Conservation (phyloP, 2,113 vertebrate species). For the Zeus faber region DNA sequence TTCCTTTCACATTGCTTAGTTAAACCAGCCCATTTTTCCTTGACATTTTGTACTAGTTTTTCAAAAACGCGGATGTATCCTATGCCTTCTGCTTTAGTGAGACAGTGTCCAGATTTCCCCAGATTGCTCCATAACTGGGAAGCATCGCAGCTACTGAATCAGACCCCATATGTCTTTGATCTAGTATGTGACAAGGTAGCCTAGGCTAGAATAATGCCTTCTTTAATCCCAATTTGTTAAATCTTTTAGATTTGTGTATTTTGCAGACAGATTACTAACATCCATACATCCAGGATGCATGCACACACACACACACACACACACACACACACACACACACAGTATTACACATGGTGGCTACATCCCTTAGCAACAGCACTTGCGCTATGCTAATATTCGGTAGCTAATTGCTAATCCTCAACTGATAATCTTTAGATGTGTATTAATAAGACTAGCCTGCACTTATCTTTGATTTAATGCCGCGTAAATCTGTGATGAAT, state of each 20-base stretch:
- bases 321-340: constrained; percentile 1
- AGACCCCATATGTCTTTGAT: no score
- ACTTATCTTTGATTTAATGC: constrained; percentile 5
- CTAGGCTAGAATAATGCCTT: background rate
- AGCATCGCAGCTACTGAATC: no score
- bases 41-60: no score
- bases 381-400: constrained; percentile 3
- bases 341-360: background rate
- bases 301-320: background rate
- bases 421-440: constrained; percentile 2
- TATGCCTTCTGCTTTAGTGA: no score
- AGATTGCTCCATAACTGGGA: no score
- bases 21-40: no score
- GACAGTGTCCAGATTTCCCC: no score
- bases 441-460: constrained; percentile 9
- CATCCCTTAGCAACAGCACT: background rate
- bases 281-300: background rate
- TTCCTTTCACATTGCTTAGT: no score
- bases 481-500: constrained; percentile 4
- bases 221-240: background rate
- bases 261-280: background rate
- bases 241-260: background rate
- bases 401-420: constrained; percentile 10
- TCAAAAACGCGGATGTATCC: no score
- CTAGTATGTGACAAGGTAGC: no score